Evolutionary conservation across 2,888 invertebrate genomes (phyloP), one percentile per base, ranked within the genome.

Genomic region (Rhingia rostrata): DNA sequence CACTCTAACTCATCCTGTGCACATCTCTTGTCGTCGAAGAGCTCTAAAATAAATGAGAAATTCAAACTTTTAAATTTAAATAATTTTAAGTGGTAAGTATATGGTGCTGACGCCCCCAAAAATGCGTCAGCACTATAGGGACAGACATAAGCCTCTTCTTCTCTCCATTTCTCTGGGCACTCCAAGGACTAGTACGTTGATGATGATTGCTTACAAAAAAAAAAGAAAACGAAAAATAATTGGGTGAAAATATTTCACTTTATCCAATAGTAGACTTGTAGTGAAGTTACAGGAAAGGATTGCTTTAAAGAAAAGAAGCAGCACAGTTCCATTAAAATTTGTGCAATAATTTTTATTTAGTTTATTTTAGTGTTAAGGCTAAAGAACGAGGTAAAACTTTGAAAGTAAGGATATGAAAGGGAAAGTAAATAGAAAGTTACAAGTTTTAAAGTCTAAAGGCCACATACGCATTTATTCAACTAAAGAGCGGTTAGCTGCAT

Each of bases 31-130:
- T 22, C 63, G 47, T 69, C 45, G 67, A 58, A 64, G 79, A 67
- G 58, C 67, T 79, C 63, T 79, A 73, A 80, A 80, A 80, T 84
- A 80, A 84, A 84, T 80, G 84, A 84, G 80, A 84, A 69, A 69
- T 74, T 84, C 73, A 70, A 84, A 84, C 84, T 84, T 84, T 80
- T 80, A 74, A 84, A 84, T 84, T 84, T 84, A 75, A 84, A 84
- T 84, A 84, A 84, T 84, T 84, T 84, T 70, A 84, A 84, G 84
- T 84, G 84, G 74, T 53, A 79, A 75, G 74, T 66, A 66, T 69
- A 56, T 63, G 79, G 37, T 58, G 72, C 47, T 73, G 78, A 60
- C 37, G 73, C 64, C 66, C 78, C 49, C 22, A 63, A 70, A 74
- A 80, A 75, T 64, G 84, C 80, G 63, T 70, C 54, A 33, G 60